phyloP scores from a whole-genome alignment of 2,797 vertebrate genomes.

The Menidia menidia region DNA sequence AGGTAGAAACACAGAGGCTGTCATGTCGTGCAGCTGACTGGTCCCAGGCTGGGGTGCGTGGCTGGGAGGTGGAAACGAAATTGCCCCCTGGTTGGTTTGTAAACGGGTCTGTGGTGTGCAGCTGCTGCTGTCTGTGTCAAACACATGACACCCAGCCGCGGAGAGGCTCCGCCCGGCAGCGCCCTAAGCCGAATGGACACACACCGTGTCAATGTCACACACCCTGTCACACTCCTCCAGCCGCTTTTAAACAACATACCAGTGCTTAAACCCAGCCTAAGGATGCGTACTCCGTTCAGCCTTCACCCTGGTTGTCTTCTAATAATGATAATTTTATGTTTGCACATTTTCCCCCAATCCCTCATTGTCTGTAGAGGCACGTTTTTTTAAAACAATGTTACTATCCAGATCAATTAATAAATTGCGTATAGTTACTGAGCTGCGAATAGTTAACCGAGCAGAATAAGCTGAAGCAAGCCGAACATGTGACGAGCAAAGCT shows the following conservation, averaged over 20 bases:
- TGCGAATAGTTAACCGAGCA: not conserved
- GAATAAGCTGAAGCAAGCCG: too few species aligned
- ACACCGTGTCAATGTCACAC: not conserved
- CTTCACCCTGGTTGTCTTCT: not conserved
- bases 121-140: slow-evolving; percentile 58
- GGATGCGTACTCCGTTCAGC: too few species aligned
- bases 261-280: not conserved
- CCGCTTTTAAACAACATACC: not conserved
- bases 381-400: not conserved
- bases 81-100: not conserved
- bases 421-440: not conserved
- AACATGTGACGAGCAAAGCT: not conserved
- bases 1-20: slow-evolving; percentile 11
- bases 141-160: slow-evolving; percentile 40
- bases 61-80: not conserved
- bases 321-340: not conserved
- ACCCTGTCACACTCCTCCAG: not conserved
- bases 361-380: too few species aligned
- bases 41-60: slow-evolving; percentile 10
- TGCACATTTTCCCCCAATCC: slow-evolving; percentile 1
- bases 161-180: slow-evolving; percentile 5
- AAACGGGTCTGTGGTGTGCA: not conserved
- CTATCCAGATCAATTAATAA: too few species aligned
- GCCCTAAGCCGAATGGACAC: not conserved
- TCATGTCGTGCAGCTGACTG: slow-evolving; percentile 27